These are phyloP conservation scores for Nylanderia fulva DNA, from an alignment of 1,140 invertebrate genomes.

Conservation along the genomic window DNA sequence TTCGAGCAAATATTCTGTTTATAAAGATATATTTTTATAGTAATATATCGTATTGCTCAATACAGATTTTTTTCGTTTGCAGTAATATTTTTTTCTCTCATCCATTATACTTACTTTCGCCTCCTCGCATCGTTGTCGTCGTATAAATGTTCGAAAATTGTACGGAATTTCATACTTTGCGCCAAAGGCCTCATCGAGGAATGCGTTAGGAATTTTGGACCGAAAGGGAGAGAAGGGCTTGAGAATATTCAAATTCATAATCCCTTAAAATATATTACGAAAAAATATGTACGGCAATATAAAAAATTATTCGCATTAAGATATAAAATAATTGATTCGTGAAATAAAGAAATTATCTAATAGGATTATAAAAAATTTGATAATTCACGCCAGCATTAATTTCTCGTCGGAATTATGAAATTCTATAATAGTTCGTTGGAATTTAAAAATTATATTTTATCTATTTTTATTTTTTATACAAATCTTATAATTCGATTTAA, in stretches of 20 bases:
- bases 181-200: neutral
- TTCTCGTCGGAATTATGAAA: neutral
- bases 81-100: constrained; percentile 3
- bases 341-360: constrained; percentile 17
- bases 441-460: neutral
- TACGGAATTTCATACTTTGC: constrained; percentile 54
- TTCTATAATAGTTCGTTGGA: neutral
- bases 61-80: neutral
- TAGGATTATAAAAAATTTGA: constrained; percentile 22
- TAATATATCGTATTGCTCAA: neutral
- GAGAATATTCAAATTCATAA: constrained; percentile 42
- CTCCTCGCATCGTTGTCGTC: constrained; percentile 3
- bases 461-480: neutral
- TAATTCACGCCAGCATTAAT: neutral
- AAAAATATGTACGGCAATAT: constrained; percentile 8
- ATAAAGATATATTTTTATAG: constrained; percentile 14
- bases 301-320: constrained; percentile 3
- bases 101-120: neutral
- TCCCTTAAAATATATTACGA: constrained; percentile 21
- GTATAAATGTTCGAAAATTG: constrained; percentile 54
- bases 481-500: neutral
- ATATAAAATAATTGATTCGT: neutral
- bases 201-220: constrained; percentile 49
- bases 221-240: neutral
- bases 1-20: neutral